A percentile compares a stretch with the other conserved stretches of the same genome.
phyloP scores from a whole-genome alignment of 1,140 invertebrate genomes.

The Bombyx mandarina region DNA sequence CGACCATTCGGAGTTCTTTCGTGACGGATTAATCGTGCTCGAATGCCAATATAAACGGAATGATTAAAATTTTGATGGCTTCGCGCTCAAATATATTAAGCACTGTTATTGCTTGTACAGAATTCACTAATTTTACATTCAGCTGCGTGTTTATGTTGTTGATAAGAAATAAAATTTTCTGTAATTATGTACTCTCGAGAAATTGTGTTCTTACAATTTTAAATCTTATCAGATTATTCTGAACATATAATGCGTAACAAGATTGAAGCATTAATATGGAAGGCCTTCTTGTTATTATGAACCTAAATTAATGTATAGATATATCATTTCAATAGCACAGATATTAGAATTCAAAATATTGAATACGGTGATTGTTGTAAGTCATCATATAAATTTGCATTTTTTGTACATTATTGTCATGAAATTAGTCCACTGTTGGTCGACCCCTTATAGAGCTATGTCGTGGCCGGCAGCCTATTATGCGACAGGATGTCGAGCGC shows the following conservation, averaged over 20 bases:
- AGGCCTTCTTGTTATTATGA: no score
- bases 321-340: no score
- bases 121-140: constrained; percentile 15
- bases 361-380: no score
- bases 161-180: constrained; percentile 2
- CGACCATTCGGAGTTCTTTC: constrained; percentile 40
- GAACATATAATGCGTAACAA: no score
- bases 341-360: no score
- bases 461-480: constrained; percentile 34
- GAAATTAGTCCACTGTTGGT: neutral
- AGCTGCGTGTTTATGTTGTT: constrained; percentile 15
- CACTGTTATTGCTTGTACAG: constrained; percentile 4
- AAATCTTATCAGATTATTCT: no score
- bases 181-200: no score
- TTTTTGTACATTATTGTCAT: neutral
- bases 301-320: no score
- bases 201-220: no score
- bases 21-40: constrained; percentile 56
- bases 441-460: constrained; percentile 10
- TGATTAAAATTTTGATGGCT: constrained; percentile 46
- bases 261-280: no score
- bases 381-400: neutral
- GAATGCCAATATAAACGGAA: constrained; percentile 44
- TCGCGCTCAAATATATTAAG: constrained; percentile 12
- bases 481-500: constrained; percentile 56